phyloP scores from a whole-genome alignment of 2,113 vertebrate genomes.

The Petrocephalus zakoni region DNA sequence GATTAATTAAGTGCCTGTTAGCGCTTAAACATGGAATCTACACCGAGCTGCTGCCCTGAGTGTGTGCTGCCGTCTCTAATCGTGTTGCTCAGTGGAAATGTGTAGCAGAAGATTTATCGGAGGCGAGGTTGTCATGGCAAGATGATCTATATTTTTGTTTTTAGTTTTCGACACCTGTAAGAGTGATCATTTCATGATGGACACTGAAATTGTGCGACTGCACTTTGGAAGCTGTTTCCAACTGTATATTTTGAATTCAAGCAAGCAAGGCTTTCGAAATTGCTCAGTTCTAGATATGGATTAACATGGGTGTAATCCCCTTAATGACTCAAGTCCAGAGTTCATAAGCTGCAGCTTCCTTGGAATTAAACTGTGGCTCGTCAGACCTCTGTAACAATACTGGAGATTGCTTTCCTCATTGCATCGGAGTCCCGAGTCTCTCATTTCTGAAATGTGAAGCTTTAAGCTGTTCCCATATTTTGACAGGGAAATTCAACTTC shows the following conservation, averaged over 20 bases:
- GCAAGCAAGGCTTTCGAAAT: constrained; percentile 9
- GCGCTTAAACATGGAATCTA: background rate
- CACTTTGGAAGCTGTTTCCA: constrained; percentile 28
- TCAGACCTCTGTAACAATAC: background rate
- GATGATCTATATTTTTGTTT: constrained; percentile 26
- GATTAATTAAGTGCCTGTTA: constrained; percentile 10
- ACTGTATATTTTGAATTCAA: constrained; percentile 11
- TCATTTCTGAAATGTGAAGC: constrained; percentile 1
- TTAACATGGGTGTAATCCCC: background rate
- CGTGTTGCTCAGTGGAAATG: background rate
- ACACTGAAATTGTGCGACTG: constrained; percentile 19
- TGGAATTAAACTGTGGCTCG: background rate
- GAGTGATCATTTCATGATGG: constrained; percentile 39
- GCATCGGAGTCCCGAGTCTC: background rate
- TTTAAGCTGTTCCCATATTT: constrained; percentile 18
- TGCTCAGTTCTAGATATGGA: background rate
- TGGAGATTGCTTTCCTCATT: background rate
- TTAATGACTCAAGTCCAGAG: background rate
- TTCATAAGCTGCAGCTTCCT: background rate
- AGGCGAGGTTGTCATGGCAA: background rate
- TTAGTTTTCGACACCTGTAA: constrained; percentile 28
- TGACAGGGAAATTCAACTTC: constrained; percentile 24
- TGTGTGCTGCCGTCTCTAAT: background rate
- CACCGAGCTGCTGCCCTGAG: background rate
- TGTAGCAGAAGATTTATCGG: too few relatives aligned